Conservation (phyloP, 2,888 invertebrate species). For the Monoplex corrugatus region DNA sequence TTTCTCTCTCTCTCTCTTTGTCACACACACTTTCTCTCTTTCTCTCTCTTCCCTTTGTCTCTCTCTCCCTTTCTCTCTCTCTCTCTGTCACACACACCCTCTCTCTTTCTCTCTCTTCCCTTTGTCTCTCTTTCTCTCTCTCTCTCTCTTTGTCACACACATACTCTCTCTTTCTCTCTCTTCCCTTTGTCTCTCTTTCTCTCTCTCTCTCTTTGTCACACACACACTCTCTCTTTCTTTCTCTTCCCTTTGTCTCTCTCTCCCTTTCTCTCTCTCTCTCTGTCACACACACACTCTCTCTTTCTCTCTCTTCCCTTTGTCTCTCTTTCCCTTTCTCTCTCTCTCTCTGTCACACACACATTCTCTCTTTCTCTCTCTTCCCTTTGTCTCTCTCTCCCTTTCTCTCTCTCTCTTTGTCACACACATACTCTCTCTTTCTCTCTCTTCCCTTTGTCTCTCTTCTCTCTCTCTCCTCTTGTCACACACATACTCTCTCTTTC, state of each 20-base stretch:
- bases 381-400: background rate
- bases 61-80: background rate
- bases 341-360: background rate
- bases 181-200: background rate
- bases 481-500: background rate
- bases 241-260: background rate
- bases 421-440: background rate
- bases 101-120: background rate
- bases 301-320: background rate
- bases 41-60: background rate
- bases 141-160: background rate
- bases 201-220: background rate
- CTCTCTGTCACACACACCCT: background rate
- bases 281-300: no score
- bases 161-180: background rate
- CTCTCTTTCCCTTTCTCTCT: background rate
- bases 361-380: background rate
- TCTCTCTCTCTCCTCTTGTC: background rate
- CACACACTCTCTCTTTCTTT: background rate
- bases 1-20: conserved; percentile 4
- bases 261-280: background rate
- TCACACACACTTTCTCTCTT: no score
- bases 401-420: background rate
- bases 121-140: no score
- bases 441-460: background rate